phyloP scores from a whole-genome alignment of 2,113 vertebrate species.

The Scopus umbretta region DNA sequence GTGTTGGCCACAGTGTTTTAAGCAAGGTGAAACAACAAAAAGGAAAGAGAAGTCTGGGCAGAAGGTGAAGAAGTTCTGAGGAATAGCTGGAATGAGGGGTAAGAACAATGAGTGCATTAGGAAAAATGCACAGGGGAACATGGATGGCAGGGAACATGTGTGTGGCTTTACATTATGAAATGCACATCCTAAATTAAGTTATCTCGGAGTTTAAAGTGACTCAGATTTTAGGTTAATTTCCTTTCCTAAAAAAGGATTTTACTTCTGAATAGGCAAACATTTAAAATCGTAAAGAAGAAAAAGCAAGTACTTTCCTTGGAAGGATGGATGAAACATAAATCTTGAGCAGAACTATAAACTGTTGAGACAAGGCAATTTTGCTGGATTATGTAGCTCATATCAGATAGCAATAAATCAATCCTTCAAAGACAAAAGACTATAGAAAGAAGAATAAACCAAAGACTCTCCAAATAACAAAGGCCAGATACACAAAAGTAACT shows the following conservation, averaged over 20 bases:
- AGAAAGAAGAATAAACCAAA: slow-evolving; percentile 51
- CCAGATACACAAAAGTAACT: slow-evolving; percentile 60
- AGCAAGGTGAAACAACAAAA: neutral
- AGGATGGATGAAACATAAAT: slow-evolving; percentile 32
- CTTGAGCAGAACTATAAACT: slow-evolving; percentile 34
- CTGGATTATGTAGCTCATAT: slow-evolving; percentile 58
- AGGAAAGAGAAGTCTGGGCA: neutral
- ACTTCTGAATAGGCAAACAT: neutral
- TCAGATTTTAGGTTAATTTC: neutral
- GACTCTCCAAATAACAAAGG: slow-evolving; percentile 51
- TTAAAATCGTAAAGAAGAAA: neutral
- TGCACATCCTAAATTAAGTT: neutral
- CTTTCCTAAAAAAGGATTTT: neutral
- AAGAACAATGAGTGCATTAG: neutral
- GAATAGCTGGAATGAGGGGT: neutral
- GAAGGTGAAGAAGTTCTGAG: neutral
- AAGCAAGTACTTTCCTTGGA: neutral
- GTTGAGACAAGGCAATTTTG: slow-evolving; percentile 44
- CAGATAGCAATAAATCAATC: slow-evolving; percentile 62
- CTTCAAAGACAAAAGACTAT: slow-evolving; percentile 49
- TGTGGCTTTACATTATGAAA: neutral
- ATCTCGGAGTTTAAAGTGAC: neutral
- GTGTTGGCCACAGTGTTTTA: neutral
- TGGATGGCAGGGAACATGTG: rapidly evolving
- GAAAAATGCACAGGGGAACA: neutral